Percentiles rank a stretch among this genome's conserved stretches.
Evolutionary conservation across 1,140 invertebrate genomes (phyloP).

Genomic region (Philopotamus ludificatus): DNA sequence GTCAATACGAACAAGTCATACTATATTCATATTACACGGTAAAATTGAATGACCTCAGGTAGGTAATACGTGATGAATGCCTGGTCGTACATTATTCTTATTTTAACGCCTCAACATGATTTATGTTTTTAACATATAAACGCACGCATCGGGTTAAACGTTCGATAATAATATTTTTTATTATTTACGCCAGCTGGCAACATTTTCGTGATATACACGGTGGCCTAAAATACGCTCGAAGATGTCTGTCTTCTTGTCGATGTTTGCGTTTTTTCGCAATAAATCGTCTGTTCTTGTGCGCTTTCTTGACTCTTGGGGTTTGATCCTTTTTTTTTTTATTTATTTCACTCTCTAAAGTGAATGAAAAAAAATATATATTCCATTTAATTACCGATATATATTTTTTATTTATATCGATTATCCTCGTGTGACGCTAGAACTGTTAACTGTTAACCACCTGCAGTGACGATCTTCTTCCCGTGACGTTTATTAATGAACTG

Average conservation of each 20-base stretch:
- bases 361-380: not conserved
- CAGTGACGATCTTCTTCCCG: not conserved
- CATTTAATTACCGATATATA: not conserved
- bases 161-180: too few relatives aligned
- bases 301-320: not conserved
- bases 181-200: conserved; percentile 13
- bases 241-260: conserved; percentile 14
- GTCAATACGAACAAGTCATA: too few relatives aligned
- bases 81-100: too few relatives aligned
- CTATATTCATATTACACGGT: too few relatives aligned
- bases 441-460: conserved; percentile 9
- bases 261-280: conserved; percentile 31
- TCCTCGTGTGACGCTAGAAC: not conserved
- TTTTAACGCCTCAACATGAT: too few relatives aligned
- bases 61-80: too few relatives aligned
- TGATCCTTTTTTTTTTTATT: not conserved
- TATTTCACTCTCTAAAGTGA: not conserved
- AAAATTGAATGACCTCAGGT: too few relatives aligned
- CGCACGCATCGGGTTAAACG: too few relatives aligned
- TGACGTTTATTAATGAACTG: conserved; percentile 24
- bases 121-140: too few relatives aligned
- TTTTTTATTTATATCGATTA: not conserved
- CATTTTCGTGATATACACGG: conserved; percentile 19
- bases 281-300: conserved; percentile 27
- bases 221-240: conserved; percentile 25